Conservation (phyloP, 2,888 invertebrate species). For the Diarsia mendica region DNA sequence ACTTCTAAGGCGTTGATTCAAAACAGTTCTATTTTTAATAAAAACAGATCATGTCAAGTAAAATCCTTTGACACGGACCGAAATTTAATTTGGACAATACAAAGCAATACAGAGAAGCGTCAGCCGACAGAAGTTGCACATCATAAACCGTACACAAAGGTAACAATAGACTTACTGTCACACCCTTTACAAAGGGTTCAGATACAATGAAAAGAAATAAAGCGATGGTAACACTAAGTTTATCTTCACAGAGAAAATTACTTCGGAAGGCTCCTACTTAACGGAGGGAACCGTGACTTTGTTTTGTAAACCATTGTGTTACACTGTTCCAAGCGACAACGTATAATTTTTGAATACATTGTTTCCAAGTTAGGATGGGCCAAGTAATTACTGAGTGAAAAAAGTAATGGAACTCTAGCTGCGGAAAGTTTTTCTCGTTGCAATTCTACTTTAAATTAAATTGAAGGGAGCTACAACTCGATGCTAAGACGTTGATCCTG, state of each 20-base stretch:
- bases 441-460: constrained; percentile 33
- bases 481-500: constrained; percentile 1
- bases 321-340: constrained; percentile 53
- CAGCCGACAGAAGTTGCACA: constrained; percentile 75
- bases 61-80: constrained; percentile 50
- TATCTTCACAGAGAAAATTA: constrained; percentile 75
- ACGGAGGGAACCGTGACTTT: constrained; percentile 66
- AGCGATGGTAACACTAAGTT: constrained; percentile 73
- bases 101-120: constrained; percentile 63
- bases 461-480: constrained; percentile 5
- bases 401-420: constrained; percentile 49
- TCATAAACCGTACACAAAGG: constrained; percentile 80
- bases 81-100: constrained; percentile 69
- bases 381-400: constrained; percentile 54
- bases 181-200: constrained; percentile 77
- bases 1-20: constrained; percentile 4
- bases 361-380: constrained; percentile 49
- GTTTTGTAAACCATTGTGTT: constrained; percentile 67
- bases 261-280: constrained; percentile 68
- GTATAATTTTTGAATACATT: constrained; percentile 66
- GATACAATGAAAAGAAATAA: constrained; percentile 80
- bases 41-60: constrained; percentile 28
- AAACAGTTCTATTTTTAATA: no score
- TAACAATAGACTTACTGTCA: constrained; percentile 76
- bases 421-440: constrained; percentile 22